Conservation (phyloP, 1,140 invertebrate genomes). For the Theocolax elegans region DNA sequence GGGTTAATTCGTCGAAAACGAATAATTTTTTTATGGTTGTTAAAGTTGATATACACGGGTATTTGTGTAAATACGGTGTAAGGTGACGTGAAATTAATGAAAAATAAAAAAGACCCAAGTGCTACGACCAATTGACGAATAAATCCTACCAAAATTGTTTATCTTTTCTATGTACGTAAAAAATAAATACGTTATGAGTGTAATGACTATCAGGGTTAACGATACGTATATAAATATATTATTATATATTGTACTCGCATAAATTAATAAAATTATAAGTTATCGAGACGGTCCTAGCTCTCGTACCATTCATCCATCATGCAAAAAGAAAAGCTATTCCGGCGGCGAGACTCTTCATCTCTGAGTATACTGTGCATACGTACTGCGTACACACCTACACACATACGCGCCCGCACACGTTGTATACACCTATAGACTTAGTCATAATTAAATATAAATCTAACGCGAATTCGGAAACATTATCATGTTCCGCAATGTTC, state of each 20-base stretch:
- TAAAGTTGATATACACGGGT: too few species aligned
- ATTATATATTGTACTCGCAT: constrained; percentile 5
- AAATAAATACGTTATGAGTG: constrained; percentile 32
- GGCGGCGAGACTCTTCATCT: not conserved
- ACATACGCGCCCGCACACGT: not conserved
- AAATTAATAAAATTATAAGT: constrained; percentile 18
- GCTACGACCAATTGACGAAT: too few species aligned
- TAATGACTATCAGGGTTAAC: constrained; percentile 20
- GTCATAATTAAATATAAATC: constrained; percentile 31
- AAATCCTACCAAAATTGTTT: too few species aligned
- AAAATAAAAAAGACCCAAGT: too few species aligned
- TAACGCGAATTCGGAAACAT: constrained; percentile 6
- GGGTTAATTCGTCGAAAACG: not conserved
- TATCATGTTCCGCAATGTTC: not conserved
- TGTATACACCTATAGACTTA: not conserved
- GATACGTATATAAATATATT: too few species aligned
- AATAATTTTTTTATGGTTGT: too few species aligned
- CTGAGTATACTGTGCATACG: not conserved
- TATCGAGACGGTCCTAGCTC: constrained; percentile 21
- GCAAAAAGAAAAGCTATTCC: constrained; percentile 18
- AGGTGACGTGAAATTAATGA: too few species aligned
- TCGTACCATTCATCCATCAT: not conserved
- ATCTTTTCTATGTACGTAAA: not conserved
- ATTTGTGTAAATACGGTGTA: too few species aligned
- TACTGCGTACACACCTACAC: not conserved